Evolutionary conservation across 1,140 invertebrate genomes (phyloP).

Genomic region (Eriocheir sinensis): DNA sequence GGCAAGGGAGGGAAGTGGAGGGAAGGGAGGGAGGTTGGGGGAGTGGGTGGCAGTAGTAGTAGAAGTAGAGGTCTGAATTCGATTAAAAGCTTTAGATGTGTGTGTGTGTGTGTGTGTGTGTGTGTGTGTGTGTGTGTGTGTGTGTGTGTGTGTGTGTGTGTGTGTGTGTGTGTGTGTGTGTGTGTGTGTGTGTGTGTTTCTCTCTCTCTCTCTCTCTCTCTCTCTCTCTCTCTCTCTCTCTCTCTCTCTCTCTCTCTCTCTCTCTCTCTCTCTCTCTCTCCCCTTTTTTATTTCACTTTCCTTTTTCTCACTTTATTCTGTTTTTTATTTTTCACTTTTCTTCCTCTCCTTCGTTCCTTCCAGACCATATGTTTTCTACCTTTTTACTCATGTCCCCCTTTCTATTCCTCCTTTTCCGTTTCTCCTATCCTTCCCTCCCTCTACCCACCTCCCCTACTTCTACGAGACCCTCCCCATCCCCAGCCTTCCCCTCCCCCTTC

Average conservation of each 20-base stretch:
- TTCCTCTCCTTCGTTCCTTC: conserved; percentile 1
- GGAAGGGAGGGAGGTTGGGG: neutral
- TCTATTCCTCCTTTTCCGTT: neutral
- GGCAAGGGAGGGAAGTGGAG: neutral
- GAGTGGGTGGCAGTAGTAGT: no score
- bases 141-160: neutral
- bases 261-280: conserved; percentile 18
- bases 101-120: conserved; percentile 51
- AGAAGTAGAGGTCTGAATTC: conserved; percentile 10
- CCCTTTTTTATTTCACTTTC: neutral
- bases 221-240: conserved; percentile 29
- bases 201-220: neutral
- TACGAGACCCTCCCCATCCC: neutral
- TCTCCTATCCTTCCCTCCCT: neutral
- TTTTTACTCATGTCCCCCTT: conserved; percentile 40
- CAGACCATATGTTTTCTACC: neutral
- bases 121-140: conserved; percentile 37
- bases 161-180: neutral
- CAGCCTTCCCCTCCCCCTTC: neutral
- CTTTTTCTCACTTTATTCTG: neutral
- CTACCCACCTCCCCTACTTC: neutral
- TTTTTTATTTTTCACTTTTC: conserved; percentile 42
- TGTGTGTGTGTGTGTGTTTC: neutral
- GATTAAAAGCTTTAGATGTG: conserved; percentile 18
- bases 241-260: conserved; percentile 34